These are phyloP conservation scores for Plebejus argus DNA, from an alignment of 2,888 invertebrate genomes.

Conservation along the genomic window DNA sequence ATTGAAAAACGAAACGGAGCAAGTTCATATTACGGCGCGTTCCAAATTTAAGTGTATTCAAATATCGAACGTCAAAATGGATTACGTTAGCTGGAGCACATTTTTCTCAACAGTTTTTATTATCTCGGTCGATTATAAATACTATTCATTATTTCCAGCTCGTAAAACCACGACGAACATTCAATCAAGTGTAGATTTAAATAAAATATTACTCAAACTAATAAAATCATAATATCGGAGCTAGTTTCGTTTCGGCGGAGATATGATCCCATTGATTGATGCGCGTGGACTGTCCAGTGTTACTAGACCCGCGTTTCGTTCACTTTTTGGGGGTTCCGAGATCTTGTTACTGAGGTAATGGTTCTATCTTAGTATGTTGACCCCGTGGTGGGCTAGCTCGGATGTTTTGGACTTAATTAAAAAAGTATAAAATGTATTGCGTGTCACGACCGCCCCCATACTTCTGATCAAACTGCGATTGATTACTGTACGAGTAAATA, in stretches of 20 bases:
- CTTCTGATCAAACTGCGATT: slow-evolving; percentile 46
- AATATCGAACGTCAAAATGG: slow-evolving; percentile 75
- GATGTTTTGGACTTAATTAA: slow-evolving; percentile 76
- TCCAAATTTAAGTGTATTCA: slow-evolving; percentile 78
- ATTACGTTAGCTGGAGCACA: slow-evolving; percentile 68
- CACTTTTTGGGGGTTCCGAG: slow-evolving; percentile 42
- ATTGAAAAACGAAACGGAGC: slow-evolving; percentile 77
- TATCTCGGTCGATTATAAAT: slow-evolving; percentile 38
- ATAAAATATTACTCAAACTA: slow-evolving; percentile 77
- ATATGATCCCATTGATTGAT: slow-evolving; percentile 81
- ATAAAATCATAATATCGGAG: slow-evolving; percentile 74
- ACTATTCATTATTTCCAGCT: slow-evolving; percentile 44
- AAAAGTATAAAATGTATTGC: slow-evolving; percentile 65
- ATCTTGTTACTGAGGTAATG: slow-evolving; percentile 55
- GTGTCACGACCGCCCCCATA: slow-evolving; percentile 53
- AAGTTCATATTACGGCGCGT: slow-evolving; percentile 76
- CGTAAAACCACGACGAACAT: slow-evolving; percentile 56
- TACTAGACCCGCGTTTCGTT: slow-evolving; percentile 37
- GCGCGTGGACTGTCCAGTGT: slow-evolving; percentile 57
- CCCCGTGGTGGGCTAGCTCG: slow-evolving; percentile 62
- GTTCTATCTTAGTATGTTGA: slow-evolving; percentile 70
- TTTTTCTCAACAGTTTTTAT: slow-evolving; percentile 52
- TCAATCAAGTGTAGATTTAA: slow-evolving; percentile 76
- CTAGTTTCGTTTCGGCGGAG: slow-evolving; percentile 68
- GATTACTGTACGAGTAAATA: slow-evolving; percentile 32